Base-by-base conservation (phyloP, 2,888 invertebrate species). In the Crossocerus cetratus region DNA sequence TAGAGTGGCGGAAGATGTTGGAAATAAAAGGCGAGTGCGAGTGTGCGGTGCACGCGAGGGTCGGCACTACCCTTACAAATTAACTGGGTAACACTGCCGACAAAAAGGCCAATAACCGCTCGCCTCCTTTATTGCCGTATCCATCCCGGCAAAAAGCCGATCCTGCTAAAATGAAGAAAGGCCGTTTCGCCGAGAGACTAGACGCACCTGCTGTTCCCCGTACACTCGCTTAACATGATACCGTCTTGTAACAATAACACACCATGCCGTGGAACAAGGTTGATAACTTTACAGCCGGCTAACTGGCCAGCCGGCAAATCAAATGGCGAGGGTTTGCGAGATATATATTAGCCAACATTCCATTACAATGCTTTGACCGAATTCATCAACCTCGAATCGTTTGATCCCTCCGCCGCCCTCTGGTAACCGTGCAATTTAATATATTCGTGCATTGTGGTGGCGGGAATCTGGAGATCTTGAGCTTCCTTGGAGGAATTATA, bases 361-460 rank as follows among this genome's bases (percentile, higher is more conserved):
- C 60, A 45, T 72, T 63, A 64, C 63, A 72, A 65, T 68, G 58
- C 56, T 57, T 65, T 42, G 42, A 65, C 55, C 23, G 58, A 54
- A 68, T 59, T 65, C 45, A 11, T 23, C n/a, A n/a, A n/a, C 23
- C 20, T 45, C 11, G 54, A 60, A 55, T 54, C 69, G 45, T 65
- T 69, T 59, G 20, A 62, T 71, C 45, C 57, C 56, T 61, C 62
- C 64, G 22, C 32, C n/a, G 57, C n/a, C n/a, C n/a, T n/a, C n/a
- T n/a, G 21, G 20, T 11, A 45, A 49, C 11, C 11, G 16, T 22
- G 60, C 5, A 58, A 62, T 45, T 74, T 65, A 68, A 72, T 65
- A 58, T 23, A 65, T 67, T 72, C 64, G 32, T 60, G 2, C 57
- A 65, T 54, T 65, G 64, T 68, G 16, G 16, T 59, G 18, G 22